Evolutionary conservation across 2,797 vertebrate species (phyloP).

Genomic region (Crenuchus spilurus): DNA sequence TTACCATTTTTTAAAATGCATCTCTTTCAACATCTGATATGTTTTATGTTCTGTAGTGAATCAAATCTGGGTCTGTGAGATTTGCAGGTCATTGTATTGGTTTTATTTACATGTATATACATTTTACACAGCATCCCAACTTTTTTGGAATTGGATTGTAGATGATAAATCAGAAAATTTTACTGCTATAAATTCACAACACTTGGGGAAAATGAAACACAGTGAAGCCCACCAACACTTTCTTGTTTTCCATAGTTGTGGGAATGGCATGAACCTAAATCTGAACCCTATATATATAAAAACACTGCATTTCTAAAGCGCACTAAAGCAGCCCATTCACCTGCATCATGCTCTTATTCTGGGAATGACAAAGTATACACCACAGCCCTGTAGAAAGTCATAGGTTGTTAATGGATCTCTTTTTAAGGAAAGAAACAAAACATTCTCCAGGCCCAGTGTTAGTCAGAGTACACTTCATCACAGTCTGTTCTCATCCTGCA

Average conservation of each 20-base stretch:
- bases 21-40: no score
- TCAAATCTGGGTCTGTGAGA: no score
- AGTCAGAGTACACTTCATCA: conserved; percentile 17
- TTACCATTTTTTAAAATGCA: no score
- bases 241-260: not conserved
- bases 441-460: not conserved
- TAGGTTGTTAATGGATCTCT: conserved; percentile 17
- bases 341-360: not conserved
- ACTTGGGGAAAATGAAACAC: not conserved
- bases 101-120: no score
- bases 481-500: conserved; percentile 3
- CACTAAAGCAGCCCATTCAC: not conserved
- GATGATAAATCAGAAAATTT: not conserved
- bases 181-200: not conserved
- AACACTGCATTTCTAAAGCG: not conserved
- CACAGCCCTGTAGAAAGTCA: not conserved
- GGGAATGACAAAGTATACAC: not conserved
- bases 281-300: not conserved
- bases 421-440: conserved; percentile 3
- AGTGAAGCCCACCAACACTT: not conserved
- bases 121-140: no score
- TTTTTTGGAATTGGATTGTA: no score
- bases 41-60: no score
- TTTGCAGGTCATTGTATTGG: no score
- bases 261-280: not conserved